phyloP scores from a whole-genome alignment of 2,113 vertebrate genomes.

The Eulacestoma nigropectus region DNA sequence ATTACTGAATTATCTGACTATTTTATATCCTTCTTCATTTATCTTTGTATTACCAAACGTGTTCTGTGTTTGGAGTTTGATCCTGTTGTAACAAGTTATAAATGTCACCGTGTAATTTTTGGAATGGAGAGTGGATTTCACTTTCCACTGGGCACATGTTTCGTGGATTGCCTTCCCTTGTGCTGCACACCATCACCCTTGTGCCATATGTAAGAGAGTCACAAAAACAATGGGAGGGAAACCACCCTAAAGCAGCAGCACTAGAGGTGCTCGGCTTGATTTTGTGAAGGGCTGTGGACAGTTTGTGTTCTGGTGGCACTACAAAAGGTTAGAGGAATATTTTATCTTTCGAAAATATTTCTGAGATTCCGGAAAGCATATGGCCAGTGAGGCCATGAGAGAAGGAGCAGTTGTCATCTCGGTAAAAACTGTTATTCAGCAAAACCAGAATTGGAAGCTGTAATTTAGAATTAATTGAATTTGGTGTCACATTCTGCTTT shows the following conservation, averaged over 20 bases:
- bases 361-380: not conserved
- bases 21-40: not conserved
- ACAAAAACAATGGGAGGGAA: rapidly evolving
- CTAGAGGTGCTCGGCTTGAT: not conserved
- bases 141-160: not conserved
- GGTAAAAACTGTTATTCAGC: not conserved
- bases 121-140: not conserved
- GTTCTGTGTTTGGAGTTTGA: not conserved
- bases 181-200: not conserved
- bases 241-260: not conserved
- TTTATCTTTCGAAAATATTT: not conserved
- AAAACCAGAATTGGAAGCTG: not conserved
- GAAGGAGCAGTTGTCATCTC: not conserved
- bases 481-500: not conserved
- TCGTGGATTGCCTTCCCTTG: not conserved
- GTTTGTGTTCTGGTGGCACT: not conserved
- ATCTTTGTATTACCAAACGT: not conserved
- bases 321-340: not conserved
- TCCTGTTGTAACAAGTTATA: not conserved
- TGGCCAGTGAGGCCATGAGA: not conserved
- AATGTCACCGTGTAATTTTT: not conserved
- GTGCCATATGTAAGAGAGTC: rapidly evolving
- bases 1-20: not conserved
- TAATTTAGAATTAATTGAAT: not conserved
- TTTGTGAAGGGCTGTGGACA: not conserved